phyloP scores from a whole-genome alignment of 2,113 vertebrate species.

The Scomber colias region DNA sequence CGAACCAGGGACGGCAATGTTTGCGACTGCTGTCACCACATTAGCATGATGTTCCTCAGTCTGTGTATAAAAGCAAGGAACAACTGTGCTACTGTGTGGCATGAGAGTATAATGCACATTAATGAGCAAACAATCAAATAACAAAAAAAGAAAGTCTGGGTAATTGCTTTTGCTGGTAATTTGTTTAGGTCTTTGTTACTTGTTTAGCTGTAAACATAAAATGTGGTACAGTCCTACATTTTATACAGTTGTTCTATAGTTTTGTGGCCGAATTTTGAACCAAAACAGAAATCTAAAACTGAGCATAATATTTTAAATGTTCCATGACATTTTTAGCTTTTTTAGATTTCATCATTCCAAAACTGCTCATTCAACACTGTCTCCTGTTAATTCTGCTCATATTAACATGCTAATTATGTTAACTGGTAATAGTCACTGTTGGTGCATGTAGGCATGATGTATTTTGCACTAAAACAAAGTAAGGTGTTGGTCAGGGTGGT shows the following conservation, averaged over 20 bases:
- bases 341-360: no score
- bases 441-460: no score
- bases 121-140: slow-evolving; percentile 48
- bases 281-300: neutral
- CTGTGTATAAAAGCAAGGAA: slow-evolving; percentile 32
- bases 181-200: slow-evolving; percentile 33
- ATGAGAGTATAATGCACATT: slow-evolving; percentile 19
- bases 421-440: no score
- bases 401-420: no score
- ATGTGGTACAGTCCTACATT: neutral
- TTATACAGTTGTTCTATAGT: neutral
- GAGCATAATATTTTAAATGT: no score
- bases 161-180: slow-evolving; percentile 51
- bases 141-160: slow-evolving; percentile 12
- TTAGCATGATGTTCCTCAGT: slow-evolving; percentile 46
- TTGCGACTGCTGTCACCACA: slow-evolving; percentile 15
- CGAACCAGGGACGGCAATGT: neutral
- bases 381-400: no score
- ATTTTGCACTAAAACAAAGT: no score
- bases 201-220: slow-evolving; percentile 13
- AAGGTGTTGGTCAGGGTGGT: no score
- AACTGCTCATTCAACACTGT: no score
- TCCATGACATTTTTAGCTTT: no score
- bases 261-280: neutral
- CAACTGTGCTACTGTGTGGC: neutral